These are phyloP conservation scores for Amblyteles armatorius DNA, from an alignment of 2,888 invertebrate genomes.

Conservation along the genomic window DNA sequence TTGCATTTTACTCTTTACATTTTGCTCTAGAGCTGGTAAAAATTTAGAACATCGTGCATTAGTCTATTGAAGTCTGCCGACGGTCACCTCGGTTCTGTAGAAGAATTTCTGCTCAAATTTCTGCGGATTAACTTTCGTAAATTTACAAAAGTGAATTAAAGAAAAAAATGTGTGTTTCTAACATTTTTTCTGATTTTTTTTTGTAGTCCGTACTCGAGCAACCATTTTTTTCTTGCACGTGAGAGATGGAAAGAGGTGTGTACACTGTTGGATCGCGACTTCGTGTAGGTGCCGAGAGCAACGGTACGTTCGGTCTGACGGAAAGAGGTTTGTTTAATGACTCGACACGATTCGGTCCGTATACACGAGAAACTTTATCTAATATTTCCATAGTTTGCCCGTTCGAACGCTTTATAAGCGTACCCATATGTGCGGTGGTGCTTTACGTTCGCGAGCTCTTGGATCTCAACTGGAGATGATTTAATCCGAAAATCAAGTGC, in stretches of 20 bases:
- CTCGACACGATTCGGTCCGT: neutral
- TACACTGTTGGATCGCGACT: neutral
- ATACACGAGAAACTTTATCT: neutral
- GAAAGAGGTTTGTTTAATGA: constrained; percentile 28
- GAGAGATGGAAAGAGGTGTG: neutral
- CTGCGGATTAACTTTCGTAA: neutral
- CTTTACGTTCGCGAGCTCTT: constrained; percentile 20
- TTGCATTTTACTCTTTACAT: no score
- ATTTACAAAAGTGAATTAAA: neutral
- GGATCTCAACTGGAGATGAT: constrained; percentile 30
- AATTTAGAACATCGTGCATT: no score
- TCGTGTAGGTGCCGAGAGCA: neutral
- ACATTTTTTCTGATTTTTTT: neutral
- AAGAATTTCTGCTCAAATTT: neutral
- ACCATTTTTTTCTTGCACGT: neutral
- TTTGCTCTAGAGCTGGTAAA: no score
- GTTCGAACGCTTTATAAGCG: neutral
- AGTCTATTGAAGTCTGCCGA: no score
- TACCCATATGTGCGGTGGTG: neutral
- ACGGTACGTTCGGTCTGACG: neutral
- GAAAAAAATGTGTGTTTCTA: neutral
- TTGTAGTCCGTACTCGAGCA: neutral
- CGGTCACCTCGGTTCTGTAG: no score
- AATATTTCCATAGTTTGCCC: neutral
- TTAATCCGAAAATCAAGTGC: constrained; percentile 61